Evolutionary conservation across 2,888 invertebrate genomes (phyloP).

Genomic region (Eupithecia pulchellata): DNA sequence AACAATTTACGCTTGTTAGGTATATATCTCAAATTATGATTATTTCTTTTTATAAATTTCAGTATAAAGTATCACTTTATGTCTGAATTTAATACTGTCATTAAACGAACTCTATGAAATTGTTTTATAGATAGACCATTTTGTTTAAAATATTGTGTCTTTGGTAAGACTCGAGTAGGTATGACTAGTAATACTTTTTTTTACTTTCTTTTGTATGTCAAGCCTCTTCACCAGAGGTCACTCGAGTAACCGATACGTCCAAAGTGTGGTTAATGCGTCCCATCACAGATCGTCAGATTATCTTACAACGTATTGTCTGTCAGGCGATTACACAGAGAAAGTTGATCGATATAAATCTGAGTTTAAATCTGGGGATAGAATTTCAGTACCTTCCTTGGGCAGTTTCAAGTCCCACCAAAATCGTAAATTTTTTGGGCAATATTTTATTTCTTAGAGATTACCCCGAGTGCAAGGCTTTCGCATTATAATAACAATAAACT

Average conservation of each 20-base stretch:
- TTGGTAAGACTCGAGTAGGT: not conserved
- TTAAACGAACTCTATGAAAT: not conserved
- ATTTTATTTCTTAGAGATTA: too few relatives aligned
- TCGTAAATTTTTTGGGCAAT: too few relatives aligned
- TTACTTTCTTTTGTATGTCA: not conserved
- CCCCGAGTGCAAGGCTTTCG: too few relatives aligned
- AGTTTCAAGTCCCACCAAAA: too few relatives aligned
- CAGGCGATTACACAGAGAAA: constrained; percentile 27
- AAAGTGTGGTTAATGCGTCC: constrained; percentile 19
- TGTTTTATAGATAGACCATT: not conserved
- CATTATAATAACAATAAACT: too few relatives aligned
- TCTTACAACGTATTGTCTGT: constrained; percentile 31
- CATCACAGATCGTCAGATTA: constrained; percentile 30
- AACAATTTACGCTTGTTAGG: too few relatives aligned
- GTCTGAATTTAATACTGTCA: not conserved
- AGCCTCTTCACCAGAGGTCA: constrained; percentile 16
- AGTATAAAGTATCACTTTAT: too few relatives aligned
- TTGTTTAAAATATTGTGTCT: not conserved
- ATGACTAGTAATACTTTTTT: not conserved
- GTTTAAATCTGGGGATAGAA: constrained; percentile 16
- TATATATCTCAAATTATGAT: not conserved
- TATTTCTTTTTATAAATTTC: too few relatives aligned
- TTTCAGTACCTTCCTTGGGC: constrained; percentile 22
- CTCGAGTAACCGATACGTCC: constrained; percentile 28
- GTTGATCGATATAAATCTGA: constrained; percentile 32